Conservation (phyloP, 2,797 vertebrate genomes). For the Glossophaga mutica region DNA sequence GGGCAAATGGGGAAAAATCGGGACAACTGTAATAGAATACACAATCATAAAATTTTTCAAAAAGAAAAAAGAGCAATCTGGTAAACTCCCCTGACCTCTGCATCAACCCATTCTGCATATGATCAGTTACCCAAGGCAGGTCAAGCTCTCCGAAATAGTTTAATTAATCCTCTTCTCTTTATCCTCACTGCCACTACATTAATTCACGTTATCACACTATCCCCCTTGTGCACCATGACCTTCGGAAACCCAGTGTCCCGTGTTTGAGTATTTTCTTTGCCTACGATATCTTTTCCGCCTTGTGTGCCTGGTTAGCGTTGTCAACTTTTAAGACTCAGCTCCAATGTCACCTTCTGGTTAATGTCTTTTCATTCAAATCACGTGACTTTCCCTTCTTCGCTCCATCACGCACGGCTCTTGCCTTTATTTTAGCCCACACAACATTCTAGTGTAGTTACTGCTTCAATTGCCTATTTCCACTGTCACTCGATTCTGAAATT, state of each 20-base stretch:
- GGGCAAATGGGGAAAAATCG: background rate
- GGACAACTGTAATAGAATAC: background rate
- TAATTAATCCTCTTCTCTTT: background rate
- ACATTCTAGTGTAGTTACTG: background rate
- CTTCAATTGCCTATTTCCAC: background rate
- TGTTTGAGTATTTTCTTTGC: background rate
- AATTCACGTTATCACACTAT: background rate
- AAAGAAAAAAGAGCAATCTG: background rate
- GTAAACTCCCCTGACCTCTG: background rate
- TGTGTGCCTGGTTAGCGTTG: background rate
- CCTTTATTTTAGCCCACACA: background rate
- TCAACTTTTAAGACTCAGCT: background rate
- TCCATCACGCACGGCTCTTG: background rate
- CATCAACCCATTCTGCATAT: background rate
- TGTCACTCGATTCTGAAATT: conserved; percentile 13
- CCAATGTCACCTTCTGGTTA: background rate
- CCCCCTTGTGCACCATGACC: background rate
- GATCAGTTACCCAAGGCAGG: background rate
- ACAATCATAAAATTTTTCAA: background rate
- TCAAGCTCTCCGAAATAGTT: background rate
- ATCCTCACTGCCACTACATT: background rate
- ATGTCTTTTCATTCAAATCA: background rate
- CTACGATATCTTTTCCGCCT: background rate
- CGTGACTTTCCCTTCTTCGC: background rate
- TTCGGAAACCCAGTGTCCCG: background rate